Evolutionary conservation across 2,888 invertebrate species (phyloP), one percentile per base, ranked within the genome.

Genomic region (Hecatera dysodea): DNA sequence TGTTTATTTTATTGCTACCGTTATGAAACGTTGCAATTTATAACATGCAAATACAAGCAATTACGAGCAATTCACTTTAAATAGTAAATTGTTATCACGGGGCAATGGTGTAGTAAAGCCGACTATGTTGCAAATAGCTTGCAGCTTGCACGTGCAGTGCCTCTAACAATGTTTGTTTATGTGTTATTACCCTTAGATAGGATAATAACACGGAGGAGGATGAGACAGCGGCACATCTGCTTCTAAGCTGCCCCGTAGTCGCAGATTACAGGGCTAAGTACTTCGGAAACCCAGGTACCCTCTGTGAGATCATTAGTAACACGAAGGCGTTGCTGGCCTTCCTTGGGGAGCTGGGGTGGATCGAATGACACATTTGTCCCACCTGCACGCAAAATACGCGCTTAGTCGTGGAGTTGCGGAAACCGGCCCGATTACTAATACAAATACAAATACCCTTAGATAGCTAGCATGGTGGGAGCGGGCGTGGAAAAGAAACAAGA

Each of bases 91-190:
- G 76, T 72, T 72, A 52, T 72, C 68, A 57, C 29, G n/a, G 12
- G 15, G 44, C 12, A 22, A 36, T 27, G 36, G 29, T 9, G 36
- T 39, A 27, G 27, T 72, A 60, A 72, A 72, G 64, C 66, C 48
- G 71, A 76, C 77, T 68, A 29, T 84, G 82, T 80, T 46, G 44
- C 44, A 60, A 67, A 72, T 48, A 57, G 64, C 27, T 44, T 63
- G 57, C 56, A 62, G 36, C 64, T 33, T 53, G 63, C 63, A 69
- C 67, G 72, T 78, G 72, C 73, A 75, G 33, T 67, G 67, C 39
- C 24, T 66, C 39, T 68, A 55, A 83, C 78, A 72, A 65, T 87
- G 84, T 83, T 81, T 80, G 78, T 85, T 76, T 83, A 86, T 79
- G 56, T 67, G 79, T 75, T 63, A 75, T 82, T 78, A 76, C 36